Evolutionary conservation across 2,888 invertebrate species (phyloP), one percentile per base, ranked within the genome.

Genomic region (Euplagia quadripunctaria): DNA sequence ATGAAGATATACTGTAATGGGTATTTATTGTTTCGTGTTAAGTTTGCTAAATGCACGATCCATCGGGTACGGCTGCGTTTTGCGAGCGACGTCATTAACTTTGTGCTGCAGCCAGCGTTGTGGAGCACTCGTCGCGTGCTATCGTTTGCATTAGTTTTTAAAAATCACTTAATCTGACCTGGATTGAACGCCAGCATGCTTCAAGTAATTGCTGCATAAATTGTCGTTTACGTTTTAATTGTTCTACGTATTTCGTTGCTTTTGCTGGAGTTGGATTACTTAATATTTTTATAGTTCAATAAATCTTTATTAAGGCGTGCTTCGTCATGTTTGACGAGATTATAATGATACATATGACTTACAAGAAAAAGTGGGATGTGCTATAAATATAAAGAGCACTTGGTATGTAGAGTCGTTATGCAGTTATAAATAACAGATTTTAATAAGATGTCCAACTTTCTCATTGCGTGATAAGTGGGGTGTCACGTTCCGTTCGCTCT

Each of bases 111-210:
- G 74, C 77, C 80, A 85, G 84, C 83, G 87, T 82, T 87, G 85
- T 86, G 86, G 87, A 86, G 87, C 88, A 88, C 88, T 91, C 90
- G 88, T 89, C 88, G 90, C 89, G 87, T 92, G 90, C 90, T 91
- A 90, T 92, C 91, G 94, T 91, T 93, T 92, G 92, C 92, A 92
- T 94, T 94, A 94, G 92, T 94, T 94, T 84, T 93, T 90, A 92
- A 94, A 93, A 94, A 94, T 93, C 94, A 94, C 94, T 95, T 93
- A 93, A 93, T 94, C 93, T 94, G 94, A 94, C 94, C 94, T 91
- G 92, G 91, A 94, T 94, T 90, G 93, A 93, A 92, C 90, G 92
- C 86, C 88, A 90, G 90, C 88, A 88, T 91, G 92, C 93, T 91
- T 89, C 91, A 91, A 91, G 89, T 94, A 93, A 94, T 94, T 94